Percentiles rank a stretch among this genome's conserved stretches.
Conservation (phyloP, 2,888 invertebrate species). For the Empis livida region DNA sequence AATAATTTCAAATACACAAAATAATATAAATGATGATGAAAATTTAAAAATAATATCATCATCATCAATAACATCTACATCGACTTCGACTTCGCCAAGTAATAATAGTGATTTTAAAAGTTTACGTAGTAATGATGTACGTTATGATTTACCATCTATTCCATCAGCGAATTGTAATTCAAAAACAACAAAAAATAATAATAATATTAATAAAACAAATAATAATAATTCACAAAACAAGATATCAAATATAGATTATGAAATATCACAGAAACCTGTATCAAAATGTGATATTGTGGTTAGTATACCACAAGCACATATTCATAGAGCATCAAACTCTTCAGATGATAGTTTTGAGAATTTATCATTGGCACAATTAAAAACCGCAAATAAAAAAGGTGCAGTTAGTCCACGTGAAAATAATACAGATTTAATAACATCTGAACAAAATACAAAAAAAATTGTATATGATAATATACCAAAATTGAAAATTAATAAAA, state of each 20-base stretch:
- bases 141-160: conserved; percentile 21
- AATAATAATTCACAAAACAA: background rate
- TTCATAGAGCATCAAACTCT: conserved; percentile 20
- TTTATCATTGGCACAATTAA: conserved; percentile 23
- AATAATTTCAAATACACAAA: too few relatives aligned
- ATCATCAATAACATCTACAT: too few relatives aligned
- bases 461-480: conserved; percentile 24
- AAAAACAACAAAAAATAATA: conserved; percentile 10
- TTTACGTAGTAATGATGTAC: conserved; percentile 33
- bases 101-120: conserved; percentile 29
- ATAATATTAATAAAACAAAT: conserved; percentile 7
- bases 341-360: conserved; percentile 27
- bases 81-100: too few relatives aligned
- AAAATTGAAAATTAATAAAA: conserved; percentile 31
- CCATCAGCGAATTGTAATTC: conserved; percentile 2
- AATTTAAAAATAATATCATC: too few relatives aligned
- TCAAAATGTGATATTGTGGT: conserved; percentile 29
- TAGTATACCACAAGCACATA: conserved; percentile 31
- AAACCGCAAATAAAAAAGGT: conserved; percentile 30
- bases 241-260: too few relatives aligned
- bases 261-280: conserved; percentile 7
- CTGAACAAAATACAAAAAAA: conserved; percentile 9
- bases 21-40: too few relatives aligned
- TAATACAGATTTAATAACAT: background rate
- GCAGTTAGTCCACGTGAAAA: conserved; percentile 8